These are phyloP conservation scores for Tipula confusa DNA, from an alignment of 2,888 invertebrate species.

Conservation along the genomic window DNA sequence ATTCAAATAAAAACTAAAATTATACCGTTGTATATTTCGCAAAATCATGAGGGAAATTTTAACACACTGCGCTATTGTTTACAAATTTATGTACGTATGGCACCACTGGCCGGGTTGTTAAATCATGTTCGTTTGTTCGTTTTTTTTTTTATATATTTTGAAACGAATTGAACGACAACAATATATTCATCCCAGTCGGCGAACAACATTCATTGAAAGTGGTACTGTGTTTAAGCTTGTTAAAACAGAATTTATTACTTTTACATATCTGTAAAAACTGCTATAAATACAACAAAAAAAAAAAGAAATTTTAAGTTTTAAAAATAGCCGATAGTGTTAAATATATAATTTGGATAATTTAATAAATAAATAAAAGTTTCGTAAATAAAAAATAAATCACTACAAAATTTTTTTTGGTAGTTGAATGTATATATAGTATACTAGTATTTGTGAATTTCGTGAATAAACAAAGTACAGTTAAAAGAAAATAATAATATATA, in stretches of 20 bases:
- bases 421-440: background rate
- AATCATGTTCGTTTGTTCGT: background rate
- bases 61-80: background rate
- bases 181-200: constrained; percentile 31
- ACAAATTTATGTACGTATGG: constrained; percentile 6
- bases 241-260: background rate
- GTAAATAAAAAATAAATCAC: background rate
- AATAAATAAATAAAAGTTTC: background rate
- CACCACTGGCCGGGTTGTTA: constrained; percentile 30
- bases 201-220: constrained; percentile 26
- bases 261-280: background rate
- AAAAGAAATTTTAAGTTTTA: no score
- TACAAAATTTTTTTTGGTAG: background rate
- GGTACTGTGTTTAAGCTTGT: background rate
- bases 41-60: background rate
- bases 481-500: background rate
- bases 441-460: background rate
- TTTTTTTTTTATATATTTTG: no score
- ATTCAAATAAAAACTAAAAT: no score
- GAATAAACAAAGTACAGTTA: constrained; percentile 12
- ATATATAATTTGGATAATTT: background rate
- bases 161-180: background rate
- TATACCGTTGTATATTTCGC: no score
- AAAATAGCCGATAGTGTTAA: background rate
- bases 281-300: background rate